A percentile compares a stretch with the other conserved stretches of the same genome.
Evolutionary conservation across 2,797 vertebrate genomes (phyloP).

Genomic region (Dryobates pubescens): DNA sequence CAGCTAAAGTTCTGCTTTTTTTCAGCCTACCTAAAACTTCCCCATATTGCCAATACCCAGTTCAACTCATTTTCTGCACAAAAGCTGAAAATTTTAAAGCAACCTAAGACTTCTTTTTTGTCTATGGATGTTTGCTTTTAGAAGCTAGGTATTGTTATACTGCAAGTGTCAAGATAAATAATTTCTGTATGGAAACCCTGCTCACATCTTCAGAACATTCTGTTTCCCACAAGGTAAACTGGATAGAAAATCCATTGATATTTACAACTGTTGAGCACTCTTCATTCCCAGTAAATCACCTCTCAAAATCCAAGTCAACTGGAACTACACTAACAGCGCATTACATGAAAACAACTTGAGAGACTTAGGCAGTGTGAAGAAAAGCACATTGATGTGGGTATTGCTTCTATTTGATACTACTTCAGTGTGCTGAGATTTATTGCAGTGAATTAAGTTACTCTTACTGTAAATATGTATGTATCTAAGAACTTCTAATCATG

Average conservation of each 20-base stretch:
- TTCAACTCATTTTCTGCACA: background rate
- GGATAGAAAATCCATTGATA: background rate
- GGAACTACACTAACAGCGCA: background rate
- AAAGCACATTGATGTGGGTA: background rate
- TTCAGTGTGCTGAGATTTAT: background rate
- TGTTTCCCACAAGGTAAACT: background rate
- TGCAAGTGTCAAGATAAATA: background rate
- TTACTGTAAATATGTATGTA: background rate
- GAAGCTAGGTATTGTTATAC: background rate
- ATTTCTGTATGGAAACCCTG: background rate
- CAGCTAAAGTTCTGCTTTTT: background rate
- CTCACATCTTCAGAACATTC: background rate
- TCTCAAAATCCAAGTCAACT: background rate
- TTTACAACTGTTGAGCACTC: background rate
- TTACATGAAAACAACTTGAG: background rate
- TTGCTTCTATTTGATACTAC: background rate
- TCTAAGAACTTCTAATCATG: background rate
- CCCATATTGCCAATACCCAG: background rate
- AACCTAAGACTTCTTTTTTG: background rate
- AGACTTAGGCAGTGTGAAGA: background rate
- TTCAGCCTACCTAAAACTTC: background rate
- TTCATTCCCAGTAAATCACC: background rate
- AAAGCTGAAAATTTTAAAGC: background rate
- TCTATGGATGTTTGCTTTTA: background rate
- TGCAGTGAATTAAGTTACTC: background rate